Conservation (phyloP, 2,113 vertebrate species). For the Hemiprocne comata region DNA sequence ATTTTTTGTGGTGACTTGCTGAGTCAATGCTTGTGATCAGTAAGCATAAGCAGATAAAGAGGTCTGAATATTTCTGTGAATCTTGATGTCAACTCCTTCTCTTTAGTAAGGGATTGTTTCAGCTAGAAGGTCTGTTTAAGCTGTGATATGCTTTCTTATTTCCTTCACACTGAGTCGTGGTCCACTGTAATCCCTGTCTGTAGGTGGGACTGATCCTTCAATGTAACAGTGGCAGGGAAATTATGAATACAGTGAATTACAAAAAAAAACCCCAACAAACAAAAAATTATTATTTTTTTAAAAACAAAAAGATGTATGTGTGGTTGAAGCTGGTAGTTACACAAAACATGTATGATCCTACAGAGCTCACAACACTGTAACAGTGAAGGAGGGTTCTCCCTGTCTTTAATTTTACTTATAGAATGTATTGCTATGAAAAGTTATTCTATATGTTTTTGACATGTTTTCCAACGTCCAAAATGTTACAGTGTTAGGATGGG, state of each 20-base stretch:
- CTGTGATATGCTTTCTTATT: neutral
- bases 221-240: neutral
- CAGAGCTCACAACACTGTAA: neutral
- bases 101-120: slow-evolving; percentile 1
- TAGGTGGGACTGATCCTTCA: slow-evolving; percentile 74
- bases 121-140: neutral
- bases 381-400: neutral
- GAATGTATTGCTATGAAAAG: neutral
- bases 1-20: slow-evolving; percentile 12
- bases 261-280: neutral
- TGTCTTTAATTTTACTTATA: neutral
- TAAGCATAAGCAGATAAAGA: slow-evolving; percentile 2
- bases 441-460: neutral
- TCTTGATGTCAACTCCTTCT: neutral
- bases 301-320: neutral
- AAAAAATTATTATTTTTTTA: neutral
- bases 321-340: neutral
- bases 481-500: neutral
- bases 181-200: slow-evolving; percentile 45
- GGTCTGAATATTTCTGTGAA: slow-evolving; percentile 1
- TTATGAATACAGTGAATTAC: neutral
- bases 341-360: neutral
- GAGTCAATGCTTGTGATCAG: slow-evolving; percentile 33
- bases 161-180: neutral
- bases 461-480: neutral